phyloP scores from a whole-genome alignment of 2,888 invertebrate genomes.

The Hymenopus coronatus region DNA sequence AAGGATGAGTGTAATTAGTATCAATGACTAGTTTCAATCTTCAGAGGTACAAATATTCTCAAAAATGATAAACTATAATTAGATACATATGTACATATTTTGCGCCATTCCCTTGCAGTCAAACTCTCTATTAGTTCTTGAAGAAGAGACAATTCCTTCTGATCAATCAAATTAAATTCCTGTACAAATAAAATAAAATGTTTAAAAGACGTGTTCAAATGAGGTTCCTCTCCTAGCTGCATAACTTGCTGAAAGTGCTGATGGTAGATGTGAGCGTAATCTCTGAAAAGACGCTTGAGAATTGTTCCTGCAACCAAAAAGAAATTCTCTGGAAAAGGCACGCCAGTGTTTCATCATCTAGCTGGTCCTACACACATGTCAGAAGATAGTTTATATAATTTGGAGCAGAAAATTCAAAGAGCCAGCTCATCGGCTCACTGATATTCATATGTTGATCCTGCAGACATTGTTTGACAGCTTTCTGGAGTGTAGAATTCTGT shows the following conservation, averaged over 20 bases:
- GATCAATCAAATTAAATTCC: constrained; percentile 95
- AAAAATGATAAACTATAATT: too few relatives aligned
- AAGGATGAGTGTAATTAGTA: too few relatives aligned
- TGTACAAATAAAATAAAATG: constrained; percentile 98
- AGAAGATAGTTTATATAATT: too few relatives aligned
- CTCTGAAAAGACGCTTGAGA: constrained; percentile 94
- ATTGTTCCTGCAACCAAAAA: constrained; percentile 96
- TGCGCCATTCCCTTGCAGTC: constrained; percentile 85
- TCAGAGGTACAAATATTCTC: too few relatives aligned
- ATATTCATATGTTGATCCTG: too few relatives aligned
- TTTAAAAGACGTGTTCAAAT: constrained; percentile 98
- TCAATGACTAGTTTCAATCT: too few relatives aligned
- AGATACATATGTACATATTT: constrained; percentile 43
- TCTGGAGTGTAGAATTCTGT: too few relatives aligned
- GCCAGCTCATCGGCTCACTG: too few relatives aligned
- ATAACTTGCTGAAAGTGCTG: constrained; percentile 98
- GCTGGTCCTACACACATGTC: too few relatives aligned
- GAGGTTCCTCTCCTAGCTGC: constrained; percentile 96
- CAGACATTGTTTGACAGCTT: too few relatives aligned
- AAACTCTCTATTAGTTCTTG: constrained; percentile 97
- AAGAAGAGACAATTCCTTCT: constrained; percentile 92
- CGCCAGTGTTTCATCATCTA: constrained; percentile 84
- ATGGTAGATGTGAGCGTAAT: constrained; percentile 99
- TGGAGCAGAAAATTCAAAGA: too few relatives aligned
- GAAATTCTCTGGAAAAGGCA: constrained; percentile 98